phyloP scores from a whole-genome alignment of 2,888 invertebrate genomes.

The Gari tellinella region DNA sequence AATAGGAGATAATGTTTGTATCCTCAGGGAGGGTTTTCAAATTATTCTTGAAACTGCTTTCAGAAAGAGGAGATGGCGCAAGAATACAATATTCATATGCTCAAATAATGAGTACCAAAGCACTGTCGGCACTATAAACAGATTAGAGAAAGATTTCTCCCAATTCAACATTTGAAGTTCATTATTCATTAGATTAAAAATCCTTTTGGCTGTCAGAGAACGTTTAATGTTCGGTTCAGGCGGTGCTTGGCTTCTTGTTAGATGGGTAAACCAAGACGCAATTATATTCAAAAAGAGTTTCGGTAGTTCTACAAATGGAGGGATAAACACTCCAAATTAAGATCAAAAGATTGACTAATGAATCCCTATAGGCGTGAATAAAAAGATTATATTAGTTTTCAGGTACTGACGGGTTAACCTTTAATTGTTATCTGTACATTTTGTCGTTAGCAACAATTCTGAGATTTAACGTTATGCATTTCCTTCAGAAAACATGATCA shows the following conservation, averaged over 20 bases:
- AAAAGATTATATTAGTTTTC: slow-evolving; percentile 8
- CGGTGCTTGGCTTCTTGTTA: slow-evolving; percentile 27
- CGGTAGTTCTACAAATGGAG: slow-evolving; percentile 18
- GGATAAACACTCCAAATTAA: slow-evolving; percentile 59
- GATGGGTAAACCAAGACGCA: slow-evolving; percentile 34
- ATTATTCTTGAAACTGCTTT: slow-evolving; percentile 11
- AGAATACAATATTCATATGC: background rate
- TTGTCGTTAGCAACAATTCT: too few species aligned
- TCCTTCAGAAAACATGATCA: too few species aligned
- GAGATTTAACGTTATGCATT: too few species aligned
- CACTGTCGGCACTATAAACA: slow-evolving; percentile 4
- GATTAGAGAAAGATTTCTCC: too few species aligned
- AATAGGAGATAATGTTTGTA: slow-evolving; percentile 51
- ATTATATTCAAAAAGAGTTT: slow-evolving; percentile 30
- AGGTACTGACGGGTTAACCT: too few species aligned
- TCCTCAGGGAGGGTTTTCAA: slow-evolving; percentile 36
- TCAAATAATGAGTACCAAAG: slow-evolving; percentile 31
- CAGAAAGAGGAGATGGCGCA: slow-evolving; percentile 6
- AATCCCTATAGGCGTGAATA: slow-evolving; percentile 19
- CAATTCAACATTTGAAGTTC: too few species aligned
- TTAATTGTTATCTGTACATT: too few species aligned
- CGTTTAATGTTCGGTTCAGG: slow-evolving; percentile 30
- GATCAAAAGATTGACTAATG: slow-evolving; percentile 59
- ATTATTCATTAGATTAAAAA: too few species aligned
- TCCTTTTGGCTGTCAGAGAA: slow-evolving; percentile 7